Percentiles rank a stretch among this genome's conserved stretches.
These are phyloP conservation scores for Casuarius casuarius DNA, from an alignment of 2,113 vertebrate genomes.

Conservation along the genomic window DNA sequence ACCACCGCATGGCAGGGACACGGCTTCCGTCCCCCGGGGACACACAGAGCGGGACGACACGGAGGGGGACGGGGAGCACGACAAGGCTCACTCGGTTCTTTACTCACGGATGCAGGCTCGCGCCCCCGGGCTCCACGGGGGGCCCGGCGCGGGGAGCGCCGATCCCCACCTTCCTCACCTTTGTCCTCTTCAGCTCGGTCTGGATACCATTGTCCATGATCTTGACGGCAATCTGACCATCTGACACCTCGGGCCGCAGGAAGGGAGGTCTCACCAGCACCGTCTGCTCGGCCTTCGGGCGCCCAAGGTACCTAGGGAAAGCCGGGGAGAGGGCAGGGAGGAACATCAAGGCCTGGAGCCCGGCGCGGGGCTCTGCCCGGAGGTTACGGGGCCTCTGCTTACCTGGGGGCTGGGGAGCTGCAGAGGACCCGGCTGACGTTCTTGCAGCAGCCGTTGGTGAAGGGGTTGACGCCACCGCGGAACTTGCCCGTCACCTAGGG, in stretches of 20 bases:
- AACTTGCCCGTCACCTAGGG: slow-evolving; percentile 96
- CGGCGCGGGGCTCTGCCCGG: accelerated
- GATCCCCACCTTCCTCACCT: slow-evolving; percentile 78
- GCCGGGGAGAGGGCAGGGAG: neutral
- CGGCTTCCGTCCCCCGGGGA: neutral
- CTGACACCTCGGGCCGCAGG: slow-evolving; percentile 83
- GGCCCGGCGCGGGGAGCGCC: neutral
- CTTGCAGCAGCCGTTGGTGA: slow-evolving; percentile 92
- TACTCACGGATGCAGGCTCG: slow-evolving; percentile 48
- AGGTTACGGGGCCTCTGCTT: neutral
- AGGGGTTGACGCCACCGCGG: slow-evolving; percentile 94
- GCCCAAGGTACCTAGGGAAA: slow-evolving; percentile 85
- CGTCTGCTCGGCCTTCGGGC: slow-evolving; percentile 80
- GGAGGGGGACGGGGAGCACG: neutral
- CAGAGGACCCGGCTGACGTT: slow-evolving; percentile 94
- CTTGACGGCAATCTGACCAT: slow-evolving; percentile 87
- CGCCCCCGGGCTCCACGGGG: slow-evolving; percentile 29
- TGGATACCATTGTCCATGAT: slow-evolving; percentile 96
- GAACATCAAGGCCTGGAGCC: neutral
- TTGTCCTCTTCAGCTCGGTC: slow-evolving; percentile 88
- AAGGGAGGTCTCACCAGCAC: slow-evolving; percentile 91
- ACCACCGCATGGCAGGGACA: neutral
- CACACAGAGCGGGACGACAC: neutral
- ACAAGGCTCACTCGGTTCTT: slow-evolving; percentile 54
- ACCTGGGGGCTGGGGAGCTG: slow-evolving; percentile 95